Conservation (phyloP, 2,797 vertebrate species). For the Phyllotis vaccarum region DNA sequence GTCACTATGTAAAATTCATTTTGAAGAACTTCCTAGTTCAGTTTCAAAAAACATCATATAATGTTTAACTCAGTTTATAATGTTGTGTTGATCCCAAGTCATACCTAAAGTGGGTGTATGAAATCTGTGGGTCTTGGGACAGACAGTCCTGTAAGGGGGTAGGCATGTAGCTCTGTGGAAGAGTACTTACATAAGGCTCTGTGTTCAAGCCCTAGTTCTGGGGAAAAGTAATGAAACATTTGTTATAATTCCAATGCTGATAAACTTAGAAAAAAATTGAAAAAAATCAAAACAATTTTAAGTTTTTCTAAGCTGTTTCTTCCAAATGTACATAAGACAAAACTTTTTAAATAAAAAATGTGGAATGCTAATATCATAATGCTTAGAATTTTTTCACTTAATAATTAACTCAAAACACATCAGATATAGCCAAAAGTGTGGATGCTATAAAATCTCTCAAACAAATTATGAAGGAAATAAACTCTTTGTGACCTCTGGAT, state of each 20-base stretch:
- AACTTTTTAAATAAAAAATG: conserved; percentile 7
- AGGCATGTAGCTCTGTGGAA: not conserved
- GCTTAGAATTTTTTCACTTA: not conserved
- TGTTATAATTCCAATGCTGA: not conserved
- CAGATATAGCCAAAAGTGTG: not conserved
- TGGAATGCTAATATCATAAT: not conserved
- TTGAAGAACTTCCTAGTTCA: not conserved
- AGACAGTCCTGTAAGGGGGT: not conserved
- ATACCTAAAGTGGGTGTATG: not conserved
- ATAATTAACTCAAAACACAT: conserved; percentile 18
- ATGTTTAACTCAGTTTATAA: not conserved
- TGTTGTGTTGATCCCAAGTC: not conserved
- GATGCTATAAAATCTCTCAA: not conserved
- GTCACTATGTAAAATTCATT: not conserved
- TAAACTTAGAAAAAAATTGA: not conserved
- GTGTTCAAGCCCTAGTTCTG: not conserved
- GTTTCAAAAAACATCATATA: not conserved
- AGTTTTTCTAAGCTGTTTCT: not conserved
- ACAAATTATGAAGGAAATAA: not conserved
- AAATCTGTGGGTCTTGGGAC: not conserved
- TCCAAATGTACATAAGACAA: not conserved
- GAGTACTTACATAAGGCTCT: not conserved
- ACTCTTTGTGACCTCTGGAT: not conserved
- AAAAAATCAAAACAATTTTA: not conserved
- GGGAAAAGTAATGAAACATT: not conserved